Evolutionary conservation across 2,797 vertebrate genomes (phyloP).

Genomic region (Protonibea diacanthus): DNA sequence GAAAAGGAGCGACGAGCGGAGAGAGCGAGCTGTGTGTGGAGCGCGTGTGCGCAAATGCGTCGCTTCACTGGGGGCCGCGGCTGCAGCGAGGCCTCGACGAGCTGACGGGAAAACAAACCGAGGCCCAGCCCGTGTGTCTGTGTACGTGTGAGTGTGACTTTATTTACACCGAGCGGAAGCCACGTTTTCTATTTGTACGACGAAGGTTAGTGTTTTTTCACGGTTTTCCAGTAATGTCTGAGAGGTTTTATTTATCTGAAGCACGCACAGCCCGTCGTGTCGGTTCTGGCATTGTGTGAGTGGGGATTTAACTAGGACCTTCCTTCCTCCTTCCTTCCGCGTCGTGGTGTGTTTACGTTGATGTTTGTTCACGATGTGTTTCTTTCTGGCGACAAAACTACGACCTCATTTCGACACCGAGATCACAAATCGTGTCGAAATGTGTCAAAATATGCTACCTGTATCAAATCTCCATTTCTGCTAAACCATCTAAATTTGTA

Average conservation of each 20-base stretch:
- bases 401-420: not conserved
- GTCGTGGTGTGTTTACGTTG: constrained; percentile 78
- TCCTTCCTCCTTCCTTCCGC: constrained; percentile 80
- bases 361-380: constrained; percentile 49
- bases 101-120: constrained; percentile 75
- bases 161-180: constrained; percentile 33
- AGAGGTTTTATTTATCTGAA: constrained; percentile 53
- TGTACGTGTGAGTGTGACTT: not conserved
- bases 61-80: constrained; percentile 85
- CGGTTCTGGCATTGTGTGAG: constrained; percentile 77
- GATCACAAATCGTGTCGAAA: constrained; percentile 22
- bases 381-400: not conserved
- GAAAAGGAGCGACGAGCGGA: constrained; percentile 9
- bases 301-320: constrained; percentile 86
- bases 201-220: constrained; percentile 1
- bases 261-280: constrained; percentile 67
- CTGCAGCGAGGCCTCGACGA: constrained; percentile 82
- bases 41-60: constrained; percentile 66
- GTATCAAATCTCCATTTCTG: not conserved
- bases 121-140: constrained; percentile 66
- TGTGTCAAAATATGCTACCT: not conserved
- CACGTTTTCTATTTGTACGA: not conserved
- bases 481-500: constrained; percentile 36
- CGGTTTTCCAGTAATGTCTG: constrained; percentile 13
- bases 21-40: constrained; percentile 63